A percentile compares a stretch with the other conserved stretches of the same genome.
Conservation (phyloP, 2,888 invertebrate species). For the Drosophila crucigera region DNA sequence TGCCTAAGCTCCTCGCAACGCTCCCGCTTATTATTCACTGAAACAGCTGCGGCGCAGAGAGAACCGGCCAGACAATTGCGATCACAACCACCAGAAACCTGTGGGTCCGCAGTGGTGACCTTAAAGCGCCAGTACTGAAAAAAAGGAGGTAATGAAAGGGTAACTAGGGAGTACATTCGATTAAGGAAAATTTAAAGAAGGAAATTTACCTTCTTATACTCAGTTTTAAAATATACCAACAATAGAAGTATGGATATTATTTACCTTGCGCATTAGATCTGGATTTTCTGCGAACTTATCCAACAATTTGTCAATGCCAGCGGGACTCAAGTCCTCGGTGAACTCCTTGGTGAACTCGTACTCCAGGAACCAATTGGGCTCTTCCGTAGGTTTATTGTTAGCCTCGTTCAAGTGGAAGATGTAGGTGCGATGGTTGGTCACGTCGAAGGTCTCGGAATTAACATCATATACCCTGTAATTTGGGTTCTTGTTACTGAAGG, state of each 20-base stretch:
- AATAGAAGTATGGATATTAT: not conserved
- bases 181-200: not conserved
- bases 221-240: not conserved
- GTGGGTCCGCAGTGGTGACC: slow-evolving; percentile 76
- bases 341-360: slow-evolving; percentile 91
- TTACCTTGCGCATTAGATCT: slow-evolving; percentile 51
- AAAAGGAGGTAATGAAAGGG: not conserved
- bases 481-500: slow-evolving; percentile 90
- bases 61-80: slow-evolving; percentile 68
- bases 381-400: slow-evolving; percentile 87
- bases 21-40: slow-evolving; percentile 68
- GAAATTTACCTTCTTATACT: not conserved
- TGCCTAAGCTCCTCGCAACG: slow-evolving; percentile 73
- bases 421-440: slow-evolving; percentile 89
- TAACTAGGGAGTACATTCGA: not conserved
- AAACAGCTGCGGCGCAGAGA: slow-evolving; percentile 76
- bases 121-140: slow-evolving; percentile 72
- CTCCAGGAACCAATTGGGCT: slow-evolving; percentile 90
- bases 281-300: slow-evolving; percentile 86
- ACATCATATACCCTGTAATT: slow-evolving; percentile 92
- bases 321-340: slow-evolving; percentile 88
- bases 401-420: slow-evolving; percentile 91
- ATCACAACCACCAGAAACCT: slow-evolving; percentile 73
- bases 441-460: slow-evolving; percentile 87
- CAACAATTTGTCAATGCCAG: slow-evolving; percentile 88